These are phyloP conservation scores for Gnathonemus echidnorhynchus DNA, from an alignment of 2,113 vertebrate genomes.

Conservation along the genomic window DNA sequence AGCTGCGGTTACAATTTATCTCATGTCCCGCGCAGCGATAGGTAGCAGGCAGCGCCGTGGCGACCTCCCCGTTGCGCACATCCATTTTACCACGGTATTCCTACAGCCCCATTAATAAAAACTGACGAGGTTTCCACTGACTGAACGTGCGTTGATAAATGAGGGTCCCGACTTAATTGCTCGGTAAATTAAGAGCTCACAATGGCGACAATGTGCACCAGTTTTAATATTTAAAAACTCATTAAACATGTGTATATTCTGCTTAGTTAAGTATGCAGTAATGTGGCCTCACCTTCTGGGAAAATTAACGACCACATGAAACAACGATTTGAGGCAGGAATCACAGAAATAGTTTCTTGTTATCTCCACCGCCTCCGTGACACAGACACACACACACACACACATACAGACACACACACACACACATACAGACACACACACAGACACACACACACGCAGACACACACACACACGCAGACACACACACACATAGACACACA, in stretches of 20 bases:
- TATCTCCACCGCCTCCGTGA: constrained; percentile 29
- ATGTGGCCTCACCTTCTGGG: constrained; percentile 47
- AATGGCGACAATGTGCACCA: constrained; percentile 73
- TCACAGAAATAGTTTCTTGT: constrained; percentile 32
- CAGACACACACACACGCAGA: constrained; percentile 51
- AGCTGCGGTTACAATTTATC: constrained; percentile 68
- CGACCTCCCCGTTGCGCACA: constrained; percentile 73
- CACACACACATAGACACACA: constrained; percentile 15
- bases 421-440: constrained; percentile 28
- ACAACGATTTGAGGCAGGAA: constrained; percentile 33
- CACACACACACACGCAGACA: constrained; percentile 37
- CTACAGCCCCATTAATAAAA: constrained; percentile 83
- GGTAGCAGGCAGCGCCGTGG: constrained; percentile 58
- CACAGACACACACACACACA: constrained; percentile 18
- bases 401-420: constrained; percentile 65
- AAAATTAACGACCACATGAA: constrained; percentile 41
- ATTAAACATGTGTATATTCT: constrained; percentile 82
- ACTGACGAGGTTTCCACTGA: constrained; percentile 71
- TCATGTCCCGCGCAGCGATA: constrained; percentile 62
- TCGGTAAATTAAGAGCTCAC: constrained; percentile 87
- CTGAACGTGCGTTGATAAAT: constrained; percentile 81
- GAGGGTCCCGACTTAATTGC: constrained; percentile 83
- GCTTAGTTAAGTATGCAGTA: constrained; percentile 69
- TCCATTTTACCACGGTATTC: constrained; percentile 78
- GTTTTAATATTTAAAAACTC: constrained; percentile 89